Evolutionary conservation across 1,140 invertebrate genomes (phyloP), one percentile per base, ranked within the genome.

Genomic region (Drosophila takahashii): DNA sequence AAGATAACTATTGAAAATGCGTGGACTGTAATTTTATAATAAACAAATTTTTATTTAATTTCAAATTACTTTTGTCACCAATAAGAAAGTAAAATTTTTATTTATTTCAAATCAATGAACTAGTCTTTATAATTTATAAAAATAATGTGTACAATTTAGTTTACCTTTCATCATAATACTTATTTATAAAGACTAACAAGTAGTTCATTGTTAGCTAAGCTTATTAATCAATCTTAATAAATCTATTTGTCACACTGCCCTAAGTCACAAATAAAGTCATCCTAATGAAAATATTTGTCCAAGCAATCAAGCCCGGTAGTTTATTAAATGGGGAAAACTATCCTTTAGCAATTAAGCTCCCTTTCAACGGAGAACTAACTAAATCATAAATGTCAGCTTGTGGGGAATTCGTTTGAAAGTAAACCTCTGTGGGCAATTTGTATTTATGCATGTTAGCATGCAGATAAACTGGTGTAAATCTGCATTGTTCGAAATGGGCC

Each of bases 391-490:
- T 34, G 48, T 34, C 48, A 51, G 47, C 47, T 29, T 32, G 4
- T 50, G n/a, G 1, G 10, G 4, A 15, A 29, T 48, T 48, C 27
- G 26, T 1, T 48, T 15, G 5, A 45, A 26, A 16, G 56, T 15
- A 41, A 41, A 16, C 16, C 26, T 22, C 60, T 42, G 36, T 39
- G n/a, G 37, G 60, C 27, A 59, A 10, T 62, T 59, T 42, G 52
- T 62, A 18, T 59, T 59, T 27, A 48, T 18, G 11, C 41, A 27
- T 39, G 45, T 37, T 36, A 22, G 27, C 26, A 37, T 16, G 26
- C 36, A 27, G 22, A 45, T 73, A 61, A 45, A 41, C 41, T 6
- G 29, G 37, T 57, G 52, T 52, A 45, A 45, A 37, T 41, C 37
- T 41, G 16, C 3, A 26, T 44, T 50, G 32, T 74, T 54, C 5